Percentiles rank a stretch among this genome's conserved stretches.
Evolutionary conservation across 2,888 invertebrate genomes (phyloP).

Genomic region (Blastobasis lacticolella): DNA sequence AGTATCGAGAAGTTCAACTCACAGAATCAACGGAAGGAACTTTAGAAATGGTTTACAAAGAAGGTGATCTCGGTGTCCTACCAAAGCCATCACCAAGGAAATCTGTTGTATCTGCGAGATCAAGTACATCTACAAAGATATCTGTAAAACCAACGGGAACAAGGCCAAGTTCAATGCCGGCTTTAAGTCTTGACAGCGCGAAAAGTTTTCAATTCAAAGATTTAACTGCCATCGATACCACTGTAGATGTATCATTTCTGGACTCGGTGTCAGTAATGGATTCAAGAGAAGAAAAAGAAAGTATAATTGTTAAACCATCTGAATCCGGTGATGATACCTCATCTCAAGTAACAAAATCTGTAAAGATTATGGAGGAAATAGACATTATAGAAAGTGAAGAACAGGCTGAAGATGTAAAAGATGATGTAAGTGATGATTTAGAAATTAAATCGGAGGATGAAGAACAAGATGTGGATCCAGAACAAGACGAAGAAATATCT

Average conservation of each 20-base stretch:
- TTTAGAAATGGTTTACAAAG: conserved; percentile 70
- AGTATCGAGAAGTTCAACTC: conserved; percentile 51
- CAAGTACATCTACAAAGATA: conserved; percentile 24
- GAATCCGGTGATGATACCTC: conserved; percentile 35
- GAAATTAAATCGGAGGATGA: conserved; percentile 13
- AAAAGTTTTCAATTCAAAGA: conserved; percentile 34
- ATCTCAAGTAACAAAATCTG: conserved; percentile 45
- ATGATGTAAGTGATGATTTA: conserved; percentile 23
- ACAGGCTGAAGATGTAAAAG: conserved; percentile 28
- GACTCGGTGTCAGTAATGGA: no score
- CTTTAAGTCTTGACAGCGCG: conserved; percentile 39
- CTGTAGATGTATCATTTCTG: no score
- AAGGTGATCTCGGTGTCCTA: conserved; percentile 80
- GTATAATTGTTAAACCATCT: conserved; percentile 18
- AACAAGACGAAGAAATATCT: conserved; percentile 1
- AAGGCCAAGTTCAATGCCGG: conserved; percentile 21
- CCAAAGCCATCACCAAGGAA: conserved; percentile 60
- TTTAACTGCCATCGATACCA: no score
- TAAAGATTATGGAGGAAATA: neutral
- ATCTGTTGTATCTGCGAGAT: conserved; percentile 19
- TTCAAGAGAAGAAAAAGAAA: no score
- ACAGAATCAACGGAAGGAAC: conserved; percentile 61
- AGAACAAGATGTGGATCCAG: conserved; percentile 14
- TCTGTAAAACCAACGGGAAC: conserved; percentile 17
- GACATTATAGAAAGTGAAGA: conserved; percentile 30